Evolutionary conservation across 2,113 vertebrate genomes (phyloP).

Genomic region (Chrysochloris asiatica): DNA sequence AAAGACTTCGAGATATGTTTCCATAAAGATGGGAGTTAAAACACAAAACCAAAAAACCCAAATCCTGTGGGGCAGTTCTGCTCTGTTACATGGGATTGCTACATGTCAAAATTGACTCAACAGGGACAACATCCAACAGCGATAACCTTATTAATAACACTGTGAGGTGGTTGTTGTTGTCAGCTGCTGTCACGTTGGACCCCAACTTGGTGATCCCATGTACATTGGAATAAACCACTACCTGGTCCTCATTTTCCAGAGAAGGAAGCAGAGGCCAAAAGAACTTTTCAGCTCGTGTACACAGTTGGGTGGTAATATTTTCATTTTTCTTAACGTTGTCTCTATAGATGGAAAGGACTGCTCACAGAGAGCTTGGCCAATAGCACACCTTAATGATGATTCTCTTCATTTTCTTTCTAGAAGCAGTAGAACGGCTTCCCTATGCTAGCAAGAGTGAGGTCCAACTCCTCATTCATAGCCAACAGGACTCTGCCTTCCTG

Average conservation of each 20-base stretch:
- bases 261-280: background rate
- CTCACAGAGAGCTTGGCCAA: background rate
- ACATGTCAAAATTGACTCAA: background rate
- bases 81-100: background rate
- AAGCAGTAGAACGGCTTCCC: background rate
- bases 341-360: background rate
- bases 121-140: background rate
- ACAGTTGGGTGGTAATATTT: background rate
- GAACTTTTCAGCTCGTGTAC: background rate
- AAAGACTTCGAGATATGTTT: background rate
- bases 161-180: background rate
- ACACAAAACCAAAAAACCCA: too few species aligned
- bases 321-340: background rate
- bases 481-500: background rate
- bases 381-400: accelerated
- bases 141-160: background rate
- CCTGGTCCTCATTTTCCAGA: background rate
- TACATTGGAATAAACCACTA: background rate
- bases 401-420: background rate
- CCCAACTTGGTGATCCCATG: background rate
- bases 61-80: background rate
- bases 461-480: background rate
- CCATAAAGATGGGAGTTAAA: background rate
- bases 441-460: background rate
- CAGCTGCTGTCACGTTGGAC: background rate